Evolutionary conservation across 1,140 invertebrate species (phyloP).

Genomic region (Sycobia sp.): DNA sequence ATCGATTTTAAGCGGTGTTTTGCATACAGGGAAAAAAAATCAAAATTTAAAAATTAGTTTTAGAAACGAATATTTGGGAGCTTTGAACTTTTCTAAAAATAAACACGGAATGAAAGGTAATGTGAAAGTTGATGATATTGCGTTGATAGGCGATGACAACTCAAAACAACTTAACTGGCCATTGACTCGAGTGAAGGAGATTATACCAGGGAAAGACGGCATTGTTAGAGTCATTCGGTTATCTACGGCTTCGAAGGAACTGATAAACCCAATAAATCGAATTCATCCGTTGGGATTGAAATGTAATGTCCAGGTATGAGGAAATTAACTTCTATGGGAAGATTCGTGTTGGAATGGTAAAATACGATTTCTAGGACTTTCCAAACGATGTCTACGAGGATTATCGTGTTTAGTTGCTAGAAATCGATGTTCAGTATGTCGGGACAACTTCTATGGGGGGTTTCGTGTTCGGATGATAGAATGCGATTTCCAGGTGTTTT

Average conservation of each 20-base stretch:
- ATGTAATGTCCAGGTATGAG: neutral
- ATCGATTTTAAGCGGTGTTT: neutral
- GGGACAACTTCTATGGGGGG: too few relatives aligned
- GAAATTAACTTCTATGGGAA: too few relatives aligned
- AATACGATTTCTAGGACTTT: too few relatives aligned
- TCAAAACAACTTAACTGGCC: constrained; percentile 31
- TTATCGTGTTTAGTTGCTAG: too few relatives aligned
- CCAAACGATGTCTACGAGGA: too few relatives aligned
- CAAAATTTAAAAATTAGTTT: constrained; percentile 35
- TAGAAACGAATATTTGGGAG: constrained; percentile 39
- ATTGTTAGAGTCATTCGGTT: neutral
- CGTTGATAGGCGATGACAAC: constrained; percentile 26
- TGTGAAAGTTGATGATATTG: constrained; percentile 16
- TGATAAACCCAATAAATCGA: constrained; percentile 24
- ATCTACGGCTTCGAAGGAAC: constrained; percentile 6
- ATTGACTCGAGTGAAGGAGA: constrained; percentile 15
- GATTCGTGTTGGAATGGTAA: too few relatives aligned
- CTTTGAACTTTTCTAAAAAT: constrained; percentile 5
- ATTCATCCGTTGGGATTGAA: constrained; percentile 15
- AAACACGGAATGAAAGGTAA: neutral
- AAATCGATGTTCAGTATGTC: too few relatives aligned
- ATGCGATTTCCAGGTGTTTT: too few relatives aligned
- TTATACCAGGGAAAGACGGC: constrained; percentile 38
- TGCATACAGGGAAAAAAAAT: constrained; percentile 20
- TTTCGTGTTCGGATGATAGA: too few relatives aligned